A percentile compares a stretch with the other conserved stretches of the same genome.
Conservation (phyloP, 2,888 invertebrate species). For the Nomada goodeniana region DNA sequence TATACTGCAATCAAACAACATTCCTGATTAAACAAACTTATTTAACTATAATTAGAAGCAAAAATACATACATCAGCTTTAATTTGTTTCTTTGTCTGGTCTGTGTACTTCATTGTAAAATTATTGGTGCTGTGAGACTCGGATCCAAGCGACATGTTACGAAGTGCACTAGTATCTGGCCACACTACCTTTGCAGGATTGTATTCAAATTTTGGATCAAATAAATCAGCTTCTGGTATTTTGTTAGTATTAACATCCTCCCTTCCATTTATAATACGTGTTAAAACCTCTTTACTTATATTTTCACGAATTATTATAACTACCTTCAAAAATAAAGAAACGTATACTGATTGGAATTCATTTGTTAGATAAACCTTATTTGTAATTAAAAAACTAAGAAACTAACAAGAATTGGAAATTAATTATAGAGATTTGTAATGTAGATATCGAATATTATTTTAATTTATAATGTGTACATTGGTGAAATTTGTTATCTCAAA, state of each 20-base stretch:
- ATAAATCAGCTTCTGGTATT: conserved; percentile 60
- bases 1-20: conserved; percentile 84
- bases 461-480: too few relatives aligned
- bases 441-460: too few relatives aligned
- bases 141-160: conserved; percentile 72
- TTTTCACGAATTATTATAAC: conserved; percentile 42
- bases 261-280: conserved; percentile 66
- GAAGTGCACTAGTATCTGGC: conserved; percentile 76
- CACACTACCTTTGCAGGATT: conserved; percentile 71
- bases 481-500: too few relatives aligned
- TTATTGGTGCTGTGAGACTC: conserved; percentile 67
- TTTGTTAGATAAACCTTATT: too few relatives aligned
- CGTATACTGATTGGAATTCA: conserved; percentile 10
- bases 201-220: conserved; percentile 75
- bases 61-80: conserved; percentile 68
- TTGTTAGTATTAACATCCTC: conserved; percentile 24
- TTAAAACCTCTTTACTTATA: conserved; percentile 72
- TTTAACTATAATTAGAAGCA: neutral
- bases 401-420: too few relatives aligned
- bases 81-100: conserved; percentile 41
- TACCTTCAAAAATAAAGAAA: conserved; percentile 36
- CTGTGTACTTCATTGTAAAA: conserved; percentile 77
- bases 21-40: conserved; percentile 9
- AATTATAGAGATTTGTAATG: too few relatives aligned
- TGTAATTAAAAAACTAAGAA: too few relatives aligned